Percentiles rank a stretch among this genome's conserved stretches.
Evolutionary conservation across 1,140 invertebrate species (phyloP).

Genomic region (Cepaea nemoralis): DNA sequence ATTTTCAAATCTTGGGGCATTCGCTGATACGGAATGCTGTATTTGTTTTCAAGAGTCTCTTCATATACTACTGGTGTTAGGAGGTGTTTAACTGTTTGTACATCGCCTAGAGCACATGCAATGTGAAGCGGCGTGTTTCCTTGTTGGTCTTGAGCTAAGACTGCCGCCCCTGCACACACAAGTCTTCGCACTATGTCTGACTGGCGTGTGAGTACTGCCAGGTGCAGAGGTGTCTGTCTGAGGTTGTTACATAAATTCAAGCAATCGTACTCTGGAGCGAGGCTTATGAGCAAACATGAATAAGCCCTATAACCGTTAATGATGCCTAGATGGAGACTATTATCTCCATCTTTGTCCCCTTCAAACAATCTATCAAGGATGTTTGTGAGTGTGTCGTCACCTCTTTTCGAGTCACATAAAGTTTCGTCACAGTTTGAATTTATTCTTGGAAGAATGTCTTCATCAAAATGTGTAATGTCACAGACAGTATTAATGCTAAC

Average conservation of each 20-base stretch:
- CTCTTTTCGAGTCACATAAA: not conserved
- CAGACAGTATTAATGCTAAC: not conserved
- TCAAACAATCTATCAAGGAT: not conserved
- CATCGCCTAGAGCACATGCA: conserved; percentile 81
- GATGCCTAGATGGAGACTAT: conserved; percentile 24
- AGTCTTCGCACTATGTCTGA: conserved; percentile 77
- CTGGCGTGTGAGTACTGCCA: conserved; percentile 80
- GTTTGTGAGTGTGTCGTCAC: not conserved
- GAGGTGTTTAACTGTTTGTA: conserved; percentile 75
- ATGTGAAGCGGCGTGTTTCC: conserved; percentile 82
- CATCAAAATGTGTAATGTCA: not conserved
- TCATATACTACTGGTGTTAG: conserved; percentile 41
- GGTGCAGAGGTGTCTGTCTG: conserved; percentile 78
- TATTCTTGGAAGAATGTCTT: not conserved
- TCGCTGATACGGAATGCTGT: conserved; percentile 71
- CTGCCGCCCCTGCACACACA: conserved; percentile 78
- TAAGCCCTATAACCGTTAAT: not conserved
- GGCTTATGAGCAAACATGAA: conserved; percentile 30
- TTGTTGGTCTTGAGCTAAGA: conserved; percentile 42
- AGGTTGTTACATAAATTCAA: conserved; percentile 45
- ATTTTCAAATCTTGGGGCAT: conserved; percentile 75
- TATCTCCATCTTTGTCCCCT: conserved; percentile 28
- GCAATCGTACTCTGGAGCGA: conserved; percentile 7
- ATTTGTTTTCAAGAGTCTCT: conserved; percentile 23
- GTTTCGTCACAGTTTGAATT: not conserved